Conservation (phyloP, 1,140 invertebrate genomes). For the Asobara japonica region DNA sequence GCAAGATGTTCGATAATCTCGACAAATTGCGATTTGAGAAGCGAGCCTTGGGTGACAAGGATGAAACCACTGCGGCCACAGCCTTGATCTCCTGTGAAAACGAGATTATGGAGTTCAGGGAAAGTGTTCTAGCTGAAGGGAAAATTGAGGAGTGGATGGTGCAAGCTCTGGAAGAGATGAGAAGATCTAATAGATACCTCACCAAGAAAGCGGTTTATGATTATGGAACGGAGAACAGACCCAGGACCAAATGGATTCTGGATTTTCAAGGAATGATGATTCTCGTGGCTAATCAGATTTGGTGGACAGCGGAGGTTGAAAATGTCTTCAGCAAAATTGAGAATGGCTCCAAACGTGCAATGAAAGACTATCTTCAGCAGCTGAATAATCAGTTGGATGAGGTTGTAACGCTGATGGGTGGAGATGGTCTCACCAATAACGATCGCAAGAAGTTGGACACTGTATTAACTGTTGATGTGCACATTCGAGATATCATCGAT, state of each 20-base stretch:
- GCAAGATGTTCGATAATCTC: slow-evolving; percentile 95
- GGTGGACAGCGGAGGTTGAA: slow-evolving; percentile 95
- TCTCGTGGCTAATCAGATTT: slow-evolving; percentile 85
- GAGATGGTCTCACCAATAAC: slow-evolving; percentile 81
- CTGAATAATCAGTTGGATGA: slow-evolving; percentile 86
- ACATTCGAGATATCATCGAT: slow-evolving; percentile 89
- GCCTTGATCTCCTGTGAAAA: slow-evolving; percentile 88
- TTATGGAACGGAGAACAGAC: slow-evolving; percentile 76
- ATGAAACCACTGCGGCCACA: slow-evolving; percentile 72
- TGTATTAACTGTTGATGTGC: slow-evolving; percentile 89
- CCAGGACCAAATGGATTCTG: slow-evolving; percentile 84
- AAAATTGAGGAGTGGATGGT: slow-evolving; percentile 94
- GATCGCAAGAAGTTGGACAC: slow-evolving; percentile 89
- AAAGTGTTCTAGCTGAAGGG: slow-evolving; percentile 68
- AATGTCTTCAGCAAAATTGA: slow-evolving; percentile 83
- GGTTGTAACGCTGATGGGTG: slow-evolving; percentile 80
- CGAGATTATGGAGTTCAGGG: slow-evolving; percentile 86
- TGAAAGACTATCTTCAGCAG: slow-evolving; percentile 85
- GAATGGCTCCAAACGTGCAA: slow-evolving; percentile 81
- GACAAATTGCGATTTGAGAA: slow-evolving; percentile 75
- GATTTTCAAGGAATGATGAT: slow-evolving; percentile 90
- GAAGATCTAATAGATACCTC: slow-evolving; percentile 81
- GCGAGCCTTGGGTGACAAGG: slow-evolving; percentile 60
- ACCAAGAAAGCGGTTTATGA: slow-evolving; percentile 89
- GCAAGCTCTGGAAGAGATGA: slow-evolving; percentile 83